Percentiles rank a stretch among this genome's conserved stretches.
Evolutionary conservation across 1,140 invertebrate genomes (phyloP).

Genomic region (Pseudachorutes palmiensis): DNA sequence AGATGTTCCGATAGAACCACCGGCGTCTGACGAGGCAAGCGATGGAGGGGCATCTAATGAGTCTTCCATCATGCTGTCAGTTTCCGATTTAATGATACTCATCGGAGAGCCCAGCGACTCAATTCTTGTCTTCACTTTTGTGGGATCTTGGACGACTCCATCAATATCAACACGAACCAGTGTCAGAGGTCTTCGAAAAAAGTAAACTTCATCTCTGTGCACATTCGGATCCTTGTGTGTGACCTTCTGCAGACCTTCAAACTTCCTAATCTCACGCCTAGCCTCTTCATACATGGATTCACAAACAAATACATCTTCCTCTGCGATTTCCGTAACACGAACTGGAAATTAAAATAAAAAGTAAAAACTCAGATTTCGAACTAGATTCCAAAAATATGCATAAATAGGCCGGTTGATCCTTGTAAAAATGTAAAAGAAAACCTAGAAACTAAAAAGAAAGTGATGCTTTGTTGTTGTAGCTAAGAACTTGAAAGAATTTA

Average conservation of each 20-base stretch:
- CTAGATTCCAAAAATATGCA: not conserved
- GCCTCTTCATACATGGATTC: constrained; percentile 87
- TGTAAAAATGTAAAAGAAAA: too few species aligned
- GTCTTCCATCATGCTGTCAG: constrained; percentile 55
- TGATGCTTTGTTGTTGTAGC: too few species aligned
- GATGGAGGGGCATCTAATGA: constrained; percentile 67
- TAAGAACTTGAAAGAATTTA: not conserved
- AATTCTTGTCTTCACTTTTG: constrained; percentile 28
- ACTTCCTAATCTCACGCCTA: constrained; percentile 66
- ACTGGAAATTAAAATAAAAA: too few species aligned
- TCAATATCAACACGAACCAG: constrained; percentile 30
- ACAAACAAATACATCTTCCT: constrained; percentile 87
- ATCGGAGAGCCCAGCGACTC: constrained; percentile 43
- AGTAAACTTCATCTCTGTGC: constrained; percentile 86
- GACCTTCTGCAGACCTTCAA: constrained; percentile 73
- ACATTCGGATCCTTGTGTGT: constrained; percentile 65
- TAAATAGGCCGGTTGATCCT: too few species aligned
- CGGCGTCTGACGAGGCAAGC: constrained; percentile 56
- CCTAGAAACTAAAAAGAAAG: too few species aligned
- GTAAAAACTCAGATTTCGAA: constrained; percentile 15
- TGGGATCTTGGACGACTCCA: constrained; percentile 28
- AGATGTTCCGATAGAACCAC: constrained; percentile 45
- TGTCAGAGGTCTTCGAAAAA: constrained; percentile 62
- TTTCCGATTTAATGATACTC: constrained; percentile 45
- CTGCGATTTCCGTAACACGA: constrained; percentile 86